phyloP scores from a whole-genome alignment of 2,888 invertebrate genomes.

The Parnassius glacialis region DNA sequence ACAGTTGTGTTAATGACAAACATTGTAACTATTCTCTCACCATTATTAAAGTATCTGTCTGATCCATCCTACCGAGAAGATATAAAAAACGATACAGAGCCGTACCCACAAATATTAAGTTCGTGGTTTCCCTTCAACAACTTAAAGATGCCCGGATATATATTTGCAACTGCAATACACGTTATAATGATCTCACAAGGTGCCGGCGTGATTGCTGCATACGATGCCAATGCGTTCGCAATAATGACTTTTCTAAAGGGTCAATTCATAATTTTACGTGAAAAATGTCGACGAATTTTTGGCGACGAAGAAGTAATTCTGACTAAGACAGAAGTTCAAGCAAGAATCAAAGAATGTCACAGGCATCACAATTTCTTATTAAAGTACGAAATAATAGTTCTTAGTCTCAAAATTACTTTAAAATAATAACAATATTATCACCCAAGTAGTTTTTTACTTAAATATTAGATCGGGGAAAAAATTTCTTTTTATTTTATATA shows the following conservation, averaged over 20 bases:
- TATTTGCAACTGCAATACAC: slow-evolving; percentile 44
- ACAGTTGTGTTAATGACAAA: slow-evolving; percentile 45
- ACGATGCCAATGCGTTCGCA: slow-evolving; percentile 51
- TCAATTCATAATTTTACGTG: slow-evolving; percentile 49
- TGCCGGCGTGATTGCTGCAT: slow-evolving; percentile 47
- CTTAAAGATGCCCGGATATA: slow-evolving; percentile 52
- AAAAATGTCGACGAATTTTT: slow-evolving; percentile 48
- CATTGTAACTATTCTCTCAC: slow-evolving; percentile 41
- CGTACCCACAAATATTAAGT: slow-evolving; percentile 52
- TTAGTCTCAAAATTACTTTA: too few species aligned
- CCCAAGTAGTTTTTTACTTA: too few species aligned
- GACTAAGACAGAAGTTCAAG: slow-evolving; percentile 33
- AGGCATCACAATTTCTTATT: slow-evolving; percentile 51
- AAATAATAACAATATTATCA: too few species aligned
- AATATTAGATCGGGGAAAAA: too few species aligned
- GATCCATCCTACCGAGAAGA: slow-evolving; percentile 42
- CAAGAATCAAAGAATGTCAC: slow-evolving; percentile 56
- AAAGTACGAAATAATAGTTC: slow-evolving; percentile 42
- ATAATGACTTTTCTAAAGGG: slow-evolving; percentile 62
- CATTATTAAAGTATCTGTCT: slow-evolving; percentile 46
- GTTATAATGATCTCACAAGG: slow-evolving; percentile 46
- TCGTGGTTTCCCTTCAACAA: slow-evolving; percentile 66
- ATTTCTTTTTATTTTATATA: too few species aligned
- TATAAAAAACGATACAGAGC: slow-evolving; percentile 43
- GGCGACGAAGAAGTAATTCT: slow-evolving; percentile 29